phyloP scores from a whole-genome alignment of 2,113 vertebrate genomes.

The Tautogolabrus adspersus region DNA sequence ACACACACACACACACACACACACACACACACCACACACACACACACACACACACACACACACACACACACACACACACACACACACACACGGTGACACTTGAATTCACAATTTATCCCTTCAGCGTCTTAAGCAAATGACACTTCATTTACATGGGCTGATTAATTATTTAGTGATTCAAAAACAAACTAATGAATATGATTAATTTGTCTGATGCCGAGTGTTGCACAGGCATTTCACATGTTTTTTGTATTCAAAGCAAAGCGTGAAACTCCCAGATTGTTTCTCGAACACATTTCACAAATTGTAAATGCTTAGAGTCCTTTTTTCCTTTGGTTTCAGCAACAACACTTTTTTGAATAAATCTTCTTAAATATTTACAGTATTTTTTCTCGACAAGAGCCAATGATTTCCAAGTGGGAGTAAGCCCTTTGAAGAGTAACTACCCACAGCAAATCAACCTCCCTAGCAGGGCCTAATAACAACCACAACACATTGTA shows the following conservation, averaged over 20 bases:
- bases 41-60: neutral
- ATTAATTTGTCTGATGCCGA: neutral
- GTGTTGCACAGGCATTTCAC: conserved; percentile 3
- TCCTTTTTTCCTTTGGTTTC: too few relatives aligned
- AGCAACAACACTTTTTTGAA: too few relatives aligned
- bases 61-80: neutral
- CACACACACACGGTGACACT: neutral
- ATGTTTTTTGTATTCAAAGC: neutral
- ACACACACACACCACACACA: neutral
- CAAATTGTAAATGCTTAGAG: too few relatives aligned
- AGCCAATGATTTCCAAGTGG: too few relatives aligned
- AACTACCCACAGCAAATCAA: too few relatives aligned
- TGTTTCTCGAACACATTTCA: neutral
- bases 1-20: neutral
- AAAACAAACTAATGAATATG: conserved; percentile 39
- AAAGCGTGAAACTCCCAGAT: neutral
- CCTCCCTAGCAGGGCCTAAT: too few relatives aligned
- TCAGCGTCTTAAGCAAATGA: conserved; percentile 32
- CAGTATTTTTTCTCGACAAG: too few relatives aligned
- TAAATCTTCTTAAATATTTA: too few relatives aligned
- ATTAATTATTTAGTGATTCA: conserved; percentile 38
- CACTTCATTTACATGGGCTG: conserved; percentile 25
- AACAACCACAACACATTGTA: too few relatives aligned
- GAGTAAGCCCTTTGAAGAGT: too few relatives aligned
- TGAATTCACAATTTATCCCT: conserved; percentile 17